Evolutionary conservation across 2,113 vertebrate species (phyloP).

Genomic region (Nycticorax nycticorax): DNA sequence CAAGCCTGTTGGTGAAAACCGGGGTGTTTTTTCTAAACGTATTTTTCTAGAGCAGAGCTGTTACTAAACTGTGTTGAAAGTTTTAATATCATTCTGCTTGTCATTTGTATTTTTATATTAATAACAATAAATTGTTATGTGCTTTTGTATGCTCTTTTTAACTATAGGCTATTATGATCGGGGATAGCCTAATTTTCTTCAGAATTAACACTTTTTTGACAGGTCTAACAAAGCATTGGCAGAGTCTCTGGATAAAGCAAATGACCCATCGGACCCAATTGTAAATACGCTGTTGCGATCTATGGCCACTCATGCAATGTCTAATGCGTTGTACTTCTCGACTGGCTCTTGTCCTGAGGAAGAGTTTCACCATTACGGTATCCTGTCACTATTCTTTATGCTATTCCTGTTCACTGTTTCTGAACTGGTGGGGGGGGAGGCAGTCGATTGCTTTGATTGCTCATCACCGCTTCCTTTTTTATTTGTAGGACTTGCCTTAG

Average conservation of each 20-base stretch:
- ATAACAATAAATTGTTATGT: not conserved
- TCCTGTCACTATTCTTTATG: not conserved
- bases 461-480: not conserved
- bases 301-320: constrained; percentile 96
- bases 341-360: constrained; percentile 82
- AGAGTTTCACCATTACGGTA: constrained; percentile 90
- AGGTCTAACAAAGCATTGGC: constrained; percentile 94
- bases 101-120: not conserved
- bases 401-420: not conserved
- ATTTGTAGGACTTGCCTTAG: constrained; percentile 89
- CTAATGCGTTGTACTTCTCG: constrained; percentile 92
- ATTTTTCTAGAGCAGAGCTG: not conserved
- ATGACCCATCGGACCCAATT: constrained; percentile 83
- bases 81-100: not conserved
- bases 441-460: not conserved
- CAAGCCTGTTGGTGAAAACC: not conserved
- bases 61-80: not conserved
- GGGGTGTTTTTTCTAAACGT: not conserved
- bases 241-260: constrained; percentile 86
- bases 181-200: not conserved
- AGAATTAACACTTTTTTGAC: not conserved
- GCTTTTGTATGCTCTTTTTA: not conserved
- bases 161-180: not conserved
- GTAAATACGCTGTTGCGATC: constrained; percentile 88
- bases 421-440: not conserved